Evolutionary conservation across 1,140 invertebrate genomes (phyloP).

Genomic region (Drosophila insularis): DNA sequence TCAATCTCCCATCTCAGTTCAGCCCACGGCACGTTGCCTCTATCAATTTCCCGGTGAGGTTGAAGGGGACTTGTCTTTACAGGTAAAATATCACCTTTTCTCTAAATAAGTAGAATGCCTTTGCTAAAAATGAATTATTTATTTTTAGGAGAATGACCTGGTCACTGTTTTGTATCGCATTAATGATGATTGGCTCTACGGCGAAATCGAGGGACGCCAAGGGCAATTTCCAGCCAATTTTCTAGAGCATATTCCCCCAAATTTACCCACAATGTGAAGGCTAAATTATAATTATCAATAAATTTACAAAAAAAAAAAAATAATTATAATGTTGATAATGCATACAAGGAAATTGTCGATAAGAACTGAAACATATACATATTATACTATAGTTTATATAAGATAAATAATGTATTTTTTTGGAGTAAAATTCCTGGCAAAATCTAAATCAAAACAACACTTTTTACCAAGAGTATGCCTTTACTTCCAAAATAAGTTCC

Average conservation of each 20-base stretch:
- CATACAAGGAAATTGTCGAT: conserved; percentile 41
- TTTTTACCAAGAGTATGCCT: conserved; percentile 19
- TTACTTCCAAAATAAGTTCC: conserved; percentile 14
- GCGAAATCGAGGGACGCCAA: conserved; percentile 86
- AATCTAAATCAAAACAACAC: conserved; percentile 13
- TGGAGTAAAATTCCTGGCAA: conserved; percentile 35
- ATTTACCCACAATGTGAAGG: conserved; percentile 70
- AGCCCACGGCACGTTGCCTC: conserved; percentile 83
- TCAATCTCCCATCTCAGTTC: neutral
- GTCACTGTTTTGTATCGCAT: conserved; percentile 88
- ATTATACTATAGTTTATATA: conserved; percentile 16
- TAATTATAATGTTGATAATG: neutral
- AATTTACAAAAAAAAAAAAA: conserved; percentile 6
- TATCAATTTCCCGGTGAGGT: conserved; percentile 86
- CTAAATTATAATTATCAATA: conserved; percentile 25
- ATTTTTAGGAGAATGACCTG: conserved; percentile 83
- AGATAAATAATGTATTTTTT: conserved; percentile 56
- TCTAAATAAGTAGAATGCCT: neutral
- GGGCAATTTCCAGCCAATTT: conserved; percentile 93
- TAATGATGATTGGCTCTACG: conserved; percentile 92
- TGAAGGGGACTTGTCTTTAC: conserved; percentile 85
- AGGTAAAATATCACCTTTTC: conserved; percentile 76
- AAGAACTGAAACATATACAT: conserved; percentile 70
- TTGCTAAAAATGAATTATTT: neutral
- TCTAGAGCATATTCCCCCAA: conserved; percentile 85